Evolutionary conservation across 1,140 invertebrate genomes (phyloP).

Genomic region (Apis laboriosa): DNA sequence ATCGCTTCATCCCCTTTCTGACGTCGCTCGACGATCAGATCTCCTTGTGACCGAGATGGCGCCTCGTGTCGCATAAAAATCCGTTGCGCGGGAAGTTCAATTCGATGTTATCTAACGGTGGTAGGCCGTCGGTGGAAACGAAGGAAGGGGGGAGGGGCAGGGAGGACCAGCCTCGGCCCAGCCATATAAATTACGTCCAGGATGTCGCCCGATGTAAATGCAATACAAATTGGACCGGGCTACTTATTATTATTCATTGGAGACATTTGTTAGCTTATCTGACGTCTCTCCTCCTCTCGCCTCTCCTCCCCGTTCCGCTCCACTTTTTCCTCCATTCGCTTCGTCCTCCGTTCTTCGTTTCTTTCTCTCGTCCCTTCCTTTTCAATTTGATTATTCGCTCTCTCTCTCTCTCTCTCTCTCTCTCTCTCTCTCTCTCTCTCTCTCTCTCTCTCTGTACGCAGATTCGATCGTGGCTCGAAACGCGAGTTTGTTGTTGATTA

Average conservation of each 20-base stretch:
- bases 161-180: background rate
- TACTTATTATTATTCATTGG: conserved; percentile 77
- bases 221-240: conserved; percentile 72
- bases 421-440: background rate
- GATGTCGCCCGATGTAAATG: conserved; percentile 71
- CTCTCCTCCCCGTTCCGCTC: conserved; percentile 23
- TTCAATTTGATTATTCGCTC: conserved; percentile 8
- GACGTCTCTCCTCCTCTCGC: conserved; percentile 54
- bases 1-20: no score
- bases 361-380: background rate
- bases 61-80: conserved; percentile 27
- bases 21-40: background rate
- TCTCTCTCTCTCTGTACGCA: background rate
- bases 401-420: no score
- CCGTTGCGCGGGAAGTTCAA: conserved; percentile 30
- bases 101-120: conserved; percentile 58
- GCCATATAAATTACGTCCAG: conserved; percentile 68
- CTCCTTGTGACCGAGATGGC: background rate
- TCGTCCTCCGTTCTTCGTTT: background rate
- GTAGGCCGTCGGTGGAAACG: conserved; percentile 19
- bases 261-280: conserved; percentile 76
- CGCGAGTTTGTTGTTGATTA: conserved; percentile 29
- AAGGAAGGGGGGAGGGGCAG: conserved; percentile 29
- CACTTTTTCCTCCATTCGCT: conserved; percentile 36
- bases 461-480: conserved; percentile 3